These are phyloP conservation scores for Oscheius sp. DNA, from an alignment of 1,140 invertebrate genomes.

Conservation along the genomic window DNA sequence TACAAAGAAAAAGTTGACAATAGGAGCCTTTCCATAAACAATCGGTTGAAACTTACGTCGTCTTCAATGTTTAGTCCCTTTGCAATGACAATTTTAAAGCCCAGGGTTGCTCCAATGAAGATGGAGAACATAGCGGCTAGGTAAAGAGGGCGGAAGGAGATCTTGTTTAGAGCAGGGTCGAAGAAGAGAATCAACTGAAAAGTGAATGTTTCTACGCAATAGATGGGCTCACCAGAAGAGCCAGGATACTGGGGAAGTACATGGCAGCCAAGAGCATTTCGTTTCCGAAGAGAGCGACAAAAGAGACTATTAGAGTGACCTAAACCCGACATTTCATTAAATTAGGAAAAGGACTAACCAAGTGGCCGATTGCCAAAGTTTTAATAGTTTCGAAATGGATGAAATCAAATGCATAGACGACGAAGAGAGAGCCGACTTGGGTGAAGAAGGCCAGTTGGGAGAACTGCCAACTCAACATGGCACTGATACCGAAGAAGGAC, in stretches of 20 bases:
- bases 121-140: slow-evolving; percentile 59
- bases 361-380: slow-evolving; percentile 43
- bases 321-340: slow-evolving; percentile 17
- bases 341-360: background rate
- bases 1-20: background rate
- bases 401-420: slow-evolving; percentile 69
- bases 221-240: slow-evolving; percentile 60
- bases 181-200: slow-evolving; percentile 62
- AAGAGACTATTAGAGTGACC: slow-evolving; percentile 45
- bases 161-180: slow-evolving; percentile 58
- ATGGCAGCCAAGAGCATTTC: slow-evolving; percentile 72
- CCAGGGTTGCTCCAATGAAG: slow-evolving; percentile 61
- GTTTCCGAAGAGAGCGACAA: slow-evolving; percentile 69
- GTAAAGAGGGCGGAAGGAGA: slow-evolving; percentile 54
- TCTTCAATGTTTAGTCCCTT: slow-evolving; percentile 65
- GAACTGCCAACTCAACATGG: slow-evolving; percentile 72
- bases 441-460: slow-evolving; percentile 75
- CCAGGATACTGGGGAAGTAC: slow-evolving; percentile 64
- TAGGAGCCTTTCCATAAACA: background rate
- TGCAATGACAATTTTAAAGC: slow-evolving; percentile 64
- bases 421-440: slow-evolving; percentile 65
- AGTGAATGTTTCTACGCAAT: slow-evolving; percentile 30
- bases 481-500: slow-evolving; percentile 61
- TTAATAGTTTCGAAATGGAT: slow-evolving; percentile 65
- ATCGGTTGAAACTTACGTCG: slow-evolving; percentile 63